phyloP scores from a whole-genome alignment of 2,113 vertebrate species.

The Ochotona curzoniae region DNA sequence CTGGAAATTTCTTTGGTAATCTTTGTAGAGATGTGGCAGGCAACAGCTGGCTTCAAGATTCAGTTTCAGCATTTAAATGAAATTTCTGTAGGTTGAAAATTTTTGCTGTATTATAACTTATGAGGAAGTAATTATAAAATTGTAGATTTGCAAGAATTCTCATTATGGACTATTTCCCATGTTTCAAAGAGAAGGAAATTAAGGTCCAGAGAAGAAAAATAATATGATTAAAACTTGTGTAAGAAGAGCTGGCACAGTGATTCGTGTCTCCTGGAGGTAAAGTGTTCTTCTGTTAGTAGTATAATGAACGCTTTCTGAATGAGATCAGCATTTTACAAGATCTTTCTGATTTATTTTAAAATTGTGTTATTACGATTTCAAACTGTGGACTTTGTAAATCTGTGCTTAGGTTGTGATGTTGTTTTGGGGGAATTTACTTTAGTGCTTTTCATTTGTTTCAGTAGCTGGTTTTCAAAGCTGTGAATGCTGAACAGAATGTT shows the following conservation, averaged over 20 bases:
- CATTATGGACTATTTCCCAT: background rate
- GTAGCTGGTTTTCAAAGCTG: background rate
- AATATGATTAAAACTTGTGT: background rate
- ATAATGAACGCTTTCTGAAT: background rate
- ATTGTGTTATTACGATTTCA: background rate
- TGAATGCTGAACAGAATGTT: background rate
- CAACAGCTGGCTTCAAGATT: background rate
- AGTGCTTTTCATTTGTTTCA: background rate
- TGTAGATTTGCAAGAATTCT: background rate
- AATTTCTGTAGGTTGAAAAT: background rate
- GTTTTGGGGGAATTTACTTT: background rate
- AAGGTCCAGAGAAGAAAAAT: background rate
- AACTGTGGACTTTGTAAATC: slow-evolving; percentile 24
- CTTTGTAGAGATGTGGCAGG: background rate
- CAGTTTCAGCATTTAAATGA: background rate
- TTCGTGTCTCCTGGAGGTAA: background rate
- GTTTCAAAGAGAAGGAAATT: background rate
- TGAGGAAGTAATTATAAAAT: slow-evolving; percentile 9
- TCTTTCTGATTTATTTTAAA: background rate
- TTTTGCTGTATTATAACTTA: background rate
- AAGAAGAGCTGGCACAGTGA: background rate
- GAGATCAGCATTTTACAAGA: background rate
- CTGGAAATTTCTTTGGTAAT: background rate
- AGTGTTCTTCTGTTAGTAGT: background rate
- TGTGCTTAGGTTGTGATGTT: background rate